Evolutionary conservation across 2,113 vertebrate species (phyloP).

Genomic region (Peromyscus leucopus): DNA sequence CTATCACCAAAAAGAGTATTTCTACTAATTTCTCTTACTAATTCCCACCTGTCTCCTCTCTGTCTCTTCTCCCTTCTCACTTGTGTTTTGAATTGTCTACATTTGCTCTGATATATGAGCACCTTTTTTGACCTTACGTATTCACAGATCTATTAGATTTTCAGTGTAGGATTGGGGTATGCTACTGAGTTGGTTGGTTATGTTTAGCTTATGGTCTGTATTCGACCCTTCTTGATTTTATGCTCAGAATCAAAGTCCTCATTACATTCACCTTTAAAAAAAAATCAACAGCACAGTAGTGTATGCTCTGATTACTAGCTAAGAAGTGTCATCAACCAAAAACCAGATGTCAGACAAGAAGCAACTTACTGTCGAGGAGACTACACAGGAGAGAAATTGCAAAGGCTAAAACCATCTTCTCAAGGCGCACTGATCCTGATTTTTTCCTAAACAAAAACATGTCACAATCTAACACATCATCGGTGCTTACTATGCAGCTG

Average conservation of each 20-base stretch:
- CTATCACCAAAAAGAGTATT: background rate
- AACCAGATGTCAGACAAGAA: conserved; percentile 80
- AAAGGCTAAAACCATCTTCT: conserved; percentile 74
- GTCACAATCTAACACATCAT: conserved; percentile 64
- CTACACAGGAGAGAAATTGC: conserved; percentile 76
- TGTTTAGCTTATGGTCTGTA: conserved; percentile 54
- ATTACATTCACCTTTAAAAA: conserved; percentile 23
- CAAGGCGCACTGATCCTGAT: conserved; percentile 78
- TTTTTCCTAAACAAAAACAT: conserved; percentile 67
- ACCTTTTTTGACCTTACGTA: background rate
- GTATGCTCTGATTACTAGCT: conserved; percentile 80
- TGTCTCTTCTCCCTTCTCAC: background rate
- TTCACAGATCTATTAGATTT: background rate
- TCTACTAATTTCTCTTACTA: background rate
- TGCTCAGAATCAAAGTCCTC: conserved; percentile 67
- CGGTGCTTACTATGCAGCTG: conserved; percentile 78
- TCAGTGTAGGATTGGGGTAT: background rate
- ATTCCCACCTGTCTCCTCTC: background rate
- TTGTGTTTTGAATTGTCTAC: background rate
- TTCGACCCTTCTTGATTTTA: conserved; percentile 64
- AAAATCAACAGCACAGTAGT: conserved; percentile 66
- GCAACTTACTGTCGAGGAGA: conserved; percentile 78
- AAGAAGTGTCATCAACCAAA: conserved; percentile 82
- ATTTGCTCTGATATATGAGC: background rate
- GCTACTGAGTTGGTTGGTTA: conserved; percentile 48